A percentile compares a stretch with the other conserved stretches of the same genome.
Conservation (phyloP, 2,888 invertebrate genomes). For the Nymphalis polychloros region DNA sequence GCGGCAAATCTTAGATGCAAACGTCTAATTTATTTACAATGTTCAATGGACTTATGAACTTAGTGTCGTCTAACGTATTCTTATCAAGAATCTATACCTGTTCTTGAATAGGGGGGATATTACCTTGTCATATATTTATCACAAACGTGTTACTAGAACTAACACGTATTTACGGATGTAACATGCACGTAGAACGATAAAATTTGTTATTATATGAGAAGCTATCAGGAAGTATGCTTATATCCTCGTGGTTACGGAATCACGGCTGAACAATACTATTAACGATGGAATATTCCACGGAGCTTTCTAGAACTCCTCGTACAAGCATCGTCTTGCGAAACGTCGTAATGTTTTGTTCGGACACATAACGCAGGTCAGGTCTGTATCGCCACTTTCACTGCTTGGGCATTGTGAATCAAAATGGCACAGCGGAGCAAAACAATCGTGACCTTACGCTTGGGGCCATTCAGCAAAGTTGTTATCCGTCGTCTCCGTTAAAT, state of each 20-base stretch:
- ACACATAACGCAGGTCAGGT: slow-evolving; percentile 39
- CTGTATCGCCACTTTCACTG: slow-evolving; percentile 71
- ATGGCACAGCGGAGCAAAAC: slow-evolving; percentile 18
- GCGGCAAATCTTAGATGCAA: slow-evolving; percentile 2
- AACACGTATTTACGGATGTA: slow-evolving; percentile 5
- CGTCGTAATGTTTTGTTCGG: slow-evolving; percentile 40
- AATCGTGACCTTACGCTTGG: slow-evolving; percentile 5
- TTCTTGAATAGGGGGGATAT: not conserved
- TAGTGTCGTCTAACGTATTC: not conserved
- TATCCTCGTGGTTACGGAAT: slow-evolving; percentile 16
- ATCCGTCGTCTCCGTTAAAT: no score
- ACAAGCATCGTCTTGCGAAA: slow-evolving; percentile 60
- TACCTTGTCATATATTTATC: not conserved
- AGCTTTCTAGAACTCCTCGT: slow-evolving; percentile 68
- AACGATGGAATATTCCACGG: slow-evolving; percentile 59
- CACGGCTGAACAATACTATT: slow-evolving; percentile 7
- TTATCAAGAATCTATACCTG: no score
- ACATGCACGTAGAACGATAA: slow-evolving; percentile 18
- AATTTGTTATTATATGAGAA: slow-evolving; percentile 5
- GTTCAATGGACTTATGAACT: slow-evolving; percentile 1
- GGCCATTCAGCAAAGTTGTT: not conserved
- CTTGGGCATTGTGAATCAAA: slow-evolving; percentile 39
- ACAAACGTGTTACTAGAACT: not conserved
- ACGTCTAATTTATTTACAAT: not conserved
- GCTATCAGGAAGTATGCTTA: slow-evolving; percentile 16